A percentile compares a stretch with the other conserved stretches of the same genome.
phyloP scores from a whole-genome alignment of 2,888 invertebrate genomes.

The Papilio demoleus region DNA sequence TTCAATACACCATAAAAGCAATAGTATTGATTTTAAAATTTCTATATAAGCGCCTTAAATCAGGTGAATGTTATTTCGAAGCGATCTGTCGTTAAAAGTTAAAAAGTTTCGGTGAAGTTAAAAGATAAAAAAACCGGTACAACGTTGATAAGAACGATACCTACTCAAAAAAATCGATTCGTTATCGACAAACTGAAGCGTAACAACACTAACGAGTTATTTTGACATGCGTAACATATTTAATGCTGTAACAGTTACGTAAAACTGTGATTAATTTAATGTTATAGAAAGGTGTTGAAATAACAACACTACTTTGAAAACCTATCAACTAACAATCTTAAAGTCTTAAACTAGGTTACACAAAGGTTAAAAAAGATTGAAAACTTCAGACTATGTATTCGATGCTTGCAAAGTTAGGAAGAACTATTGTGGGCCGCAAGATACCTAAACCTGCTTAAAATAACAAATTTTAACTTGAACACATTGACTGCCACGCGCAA shows the following conservation, averaged over 20 bases:
- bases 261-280: constrained; percentile 1
- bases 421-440: no score
- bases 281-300: neutral
- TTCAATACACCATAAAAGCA: no score
- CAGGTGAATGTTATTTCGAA: neutral
- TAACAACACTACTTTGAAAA: neutral
- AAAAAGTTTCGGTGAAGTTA: no score
- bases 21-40: no score
- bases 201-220: constrained; percentile 16
- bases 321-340: neutral
- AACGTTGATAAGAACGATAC: neutral
- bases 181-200: constrained; percentile 4
- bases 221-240: constrained; percentile 3
- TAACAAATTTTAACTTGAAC: no score
- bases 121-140: constrained; percentile 16
- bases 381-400: no score
- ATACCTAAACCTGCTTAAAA: no score
- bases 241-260: constrained; percentile 4
- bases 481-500: no score
- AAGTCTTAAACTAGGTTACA: neutral
- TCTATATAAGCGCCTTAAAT: no score
- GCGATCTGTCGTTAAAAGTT: neutral
- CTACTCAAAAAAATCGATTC: constrained; percentile 1
- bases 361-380: no score
- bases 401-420: no score